Conservation (phyloP, 2,888 invertebrate genomes). For the Heterodera filipjevi region DNA sequence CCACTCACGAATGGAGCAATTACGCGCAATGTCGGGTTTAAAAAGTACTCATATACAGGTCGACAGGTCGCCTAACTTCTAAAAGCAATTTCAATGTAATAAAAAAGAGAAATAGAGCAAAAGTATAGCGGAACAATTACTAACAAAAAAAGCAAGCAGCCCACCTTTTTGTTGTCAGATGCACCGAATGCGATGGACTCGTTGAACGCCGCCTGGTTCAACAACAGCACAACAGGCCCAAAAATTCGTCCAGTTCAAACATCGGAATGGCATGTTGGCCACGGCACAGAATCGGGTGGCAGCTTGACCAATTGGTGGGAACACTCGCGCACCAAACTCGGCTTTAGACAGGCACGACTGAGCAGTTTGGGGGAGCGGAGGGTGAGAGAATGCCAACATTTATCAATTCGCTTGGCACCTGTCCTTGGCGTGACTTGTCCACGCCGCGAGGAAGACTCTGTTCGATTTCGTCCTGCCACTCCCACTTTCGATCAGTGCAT, state of each 20-base stretch:
- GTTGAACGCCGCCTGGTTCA: constrained; percentile 21
- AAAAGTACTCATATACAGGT: constrained; percentile 50
- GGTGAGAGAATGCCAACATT: no score
- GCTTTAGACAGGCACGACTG: constrained; percentile 48
- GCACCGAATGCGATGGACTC: constrained; percentile 2
- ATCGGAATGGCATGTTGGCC: constrained; percentile 49
- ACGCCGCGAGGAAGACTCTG: constrained; percentile 28
- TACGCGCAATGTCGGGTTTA: constrained; percentile 46
- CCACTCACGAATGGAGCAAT: constrained; percentile 57
- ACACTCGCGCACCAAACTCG: constrained; percentile 35
- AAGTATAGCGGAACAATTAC: no score
- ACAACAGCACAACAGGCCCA: constrained; percentile 23
- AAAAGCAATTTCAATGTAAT: constrained; percentile 32
- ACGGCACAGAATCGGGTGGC: constrained; percentile 46
- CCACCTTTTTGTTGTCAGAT: constrained; percentile 21
- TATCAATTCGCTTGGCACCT: constrained; percentile 15
- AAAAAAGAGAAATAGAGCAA: no score
- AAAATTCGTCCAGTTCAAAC: constrained; percentile 6
- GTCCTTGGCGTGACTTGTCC: background rate
- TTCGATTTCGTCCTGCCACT: constrained; percentile 51
- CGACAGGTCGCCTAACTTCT: constrained; percentile 47
- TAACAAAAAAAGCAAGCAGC: background rate
- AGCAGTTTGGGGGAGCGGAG: constrained; percentile 13
- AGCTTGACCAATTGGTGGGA: constrained; percentile 46
- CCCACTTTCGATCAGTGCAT: constrained; percentile 54